These are phyloP conservation scores for Gymnogyps californianus DNA, from an alignment of 2,113 vertebrate species.

Conservation along the genomic window DNA sequence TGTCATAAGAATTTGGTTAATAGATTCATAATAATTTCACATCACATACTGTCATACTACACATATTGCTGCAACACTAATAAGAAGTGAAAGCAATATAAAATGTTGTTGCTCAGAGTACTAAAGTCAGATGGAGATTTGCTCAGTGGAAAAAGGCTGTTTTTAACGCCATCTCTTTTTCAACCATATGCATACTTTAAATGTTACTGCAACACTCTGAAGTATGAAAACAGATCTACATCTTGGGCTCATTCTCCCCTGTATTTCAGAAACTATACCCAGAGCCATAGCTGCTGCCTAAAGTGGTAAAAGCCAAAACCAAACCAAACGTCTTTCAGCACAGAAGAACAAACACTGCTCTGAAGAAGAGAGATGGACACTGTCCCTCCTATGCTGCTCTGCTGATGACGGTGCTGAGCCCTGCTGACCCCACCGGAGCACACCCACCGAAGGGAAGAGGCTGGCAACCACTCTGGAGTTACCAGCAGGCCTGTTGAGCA, in stretches of 20 bases:
- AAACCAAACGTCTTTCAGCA: background rate
- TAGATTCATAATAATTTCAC: background rate
- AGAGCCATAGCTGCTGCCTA: background rate
- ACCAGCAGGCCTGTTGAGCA: background rate
- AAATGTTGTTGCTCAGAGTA: background rate
- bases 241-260: background rate
- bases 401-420: fast-evolving
- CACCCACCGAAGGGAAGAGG: too few relatives aligned
- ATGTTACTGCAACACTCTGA: background rate
- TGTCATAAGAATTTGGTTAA: background rate
- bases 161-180: background rate
- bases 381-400: fast-evolving
- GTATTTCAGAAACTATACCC: background rate
- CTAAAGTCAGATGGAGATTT: background rate
- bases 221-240: background rate
- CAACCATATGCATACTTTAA: background rate
- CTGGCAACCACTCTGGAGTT: background rate
- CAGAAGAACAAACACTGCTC: background rate
- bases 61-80: background rate
- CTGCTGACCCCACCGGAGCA: too few relatives aligned
- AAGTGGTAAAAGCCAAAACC: background rate
- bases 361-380: background rate
- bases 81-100: background rate
- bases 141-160: background rate
- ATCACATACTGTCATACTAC: background rate